Base-by-base conservation (phyloP, 2,797 vertebrate species). In the Chromis chromis region DNA sequence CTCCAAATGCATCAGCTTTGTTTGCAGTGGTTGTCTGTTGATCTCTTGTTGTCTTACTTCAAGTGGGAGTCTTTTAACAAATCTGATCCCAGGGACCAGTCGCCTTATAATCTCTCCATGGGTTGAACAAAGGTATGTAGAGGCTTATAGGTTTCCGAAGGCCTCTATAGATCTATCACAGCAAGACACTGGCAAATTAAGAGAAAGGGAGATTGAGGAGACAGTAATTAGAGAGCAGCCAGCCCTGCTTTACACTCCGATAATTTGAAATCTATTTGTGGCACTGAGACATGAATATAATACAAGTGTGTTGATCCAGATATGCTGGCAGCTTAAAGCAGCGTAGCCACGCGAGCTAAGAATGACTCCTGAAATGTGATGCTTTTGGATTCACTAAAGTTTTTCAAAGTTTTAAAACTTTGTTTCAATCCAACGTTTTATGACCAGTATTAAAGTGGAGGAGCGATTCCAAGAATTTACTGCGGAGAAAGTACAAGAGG, bases 241-340 rank as follows among this genome's bases (percentile, higher is more conserved):
- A 33, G 62, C 73, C 67, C 70, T 24, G 56, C 73, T 82, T 75
- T 65, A 79, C 73, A 69, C 74, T 55, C 69, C 17, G 65, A 81
- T 87, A 12, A 82, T 80, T 76, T 75, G 21, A 81, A 70, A 74
- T 88, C 65, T 83, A 74, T 82, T 81, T 61, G 59, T 71, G 46
- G 68, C 70, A 63, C 60, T 24, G 62, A 79, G 66, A 28, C 67
- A 55, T 24, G 28, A 79, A 75, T 65, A 53, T 70, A 67, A 76
- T 42, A 42, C 52, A 56, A 6, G 27, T 69, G 46, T 75, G 68
- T 67, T 6, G 22, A 46, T 56, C 44, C 68, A 60, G 49, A 81
- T 42, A 21, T 31, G 50, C 59, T 11, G 17, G 5, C 36, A 44
- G 49, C 44, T 67, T 42, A 49, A 55, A 62, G 27, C 49, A 22